A percentile compares a stretch with the other conserved stretches of the same genome.
These are phyloP conservation scores for Platalea minor DNA, from an alignment of 2,797 vertebrate genomes.

Conservation along the genomic window DNA sequence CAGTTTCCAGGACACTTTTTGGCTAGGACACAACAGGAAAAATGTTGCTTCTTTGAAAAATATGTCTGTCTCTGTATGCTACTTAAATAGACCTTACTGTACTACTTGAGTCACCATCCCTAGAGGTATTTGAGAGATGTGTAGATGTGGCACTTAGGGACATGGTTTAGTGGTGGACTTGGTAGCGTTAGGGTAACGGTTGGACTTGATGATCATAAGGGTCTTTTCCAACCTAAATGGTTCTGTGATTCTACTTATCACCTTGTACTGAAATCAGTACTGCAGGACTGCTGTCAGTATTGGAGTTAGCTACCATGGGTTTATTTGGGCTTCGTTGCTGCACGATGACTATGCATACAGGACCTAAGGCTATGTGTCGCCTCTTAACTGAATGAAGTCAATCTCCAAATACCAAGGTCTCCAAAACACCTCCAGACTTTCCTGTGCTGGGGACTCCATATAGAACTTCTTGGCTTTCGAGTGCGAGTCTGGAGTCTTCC, in stretches of 20 bases:
- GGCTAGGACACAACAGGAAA: neutral
- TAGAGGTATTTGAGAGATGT: neutral
- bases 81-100: neutral
- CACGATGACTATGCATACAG: neutral
- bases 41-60: neutral
- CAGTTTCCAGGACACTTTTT: neutral
- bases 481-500: neutral
- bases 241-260: neutral
- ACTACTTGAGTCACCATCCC: neutral
- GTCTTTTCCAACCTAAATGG: neutral
- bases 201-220: neutral
- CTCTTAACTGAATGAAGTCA: neutral
- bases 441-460: accelerated
- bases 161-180: neutral
- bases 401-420: neutral
- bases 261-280: neutral
- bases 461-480: neutral
- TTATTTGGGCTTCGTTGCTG: neutral
- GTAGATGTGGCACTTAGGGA: neutral
- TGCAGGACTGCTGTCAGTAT: neutral
- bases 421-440: neutral
- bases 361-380: neutral
- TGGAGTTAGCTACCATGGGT: neutral
- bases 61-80: neutral
- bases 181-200: neutral